phyloP scores from a whole-genome alignment of 2,797 vertebrate genomes.

The Acanthurus leucopareius region DNA sequence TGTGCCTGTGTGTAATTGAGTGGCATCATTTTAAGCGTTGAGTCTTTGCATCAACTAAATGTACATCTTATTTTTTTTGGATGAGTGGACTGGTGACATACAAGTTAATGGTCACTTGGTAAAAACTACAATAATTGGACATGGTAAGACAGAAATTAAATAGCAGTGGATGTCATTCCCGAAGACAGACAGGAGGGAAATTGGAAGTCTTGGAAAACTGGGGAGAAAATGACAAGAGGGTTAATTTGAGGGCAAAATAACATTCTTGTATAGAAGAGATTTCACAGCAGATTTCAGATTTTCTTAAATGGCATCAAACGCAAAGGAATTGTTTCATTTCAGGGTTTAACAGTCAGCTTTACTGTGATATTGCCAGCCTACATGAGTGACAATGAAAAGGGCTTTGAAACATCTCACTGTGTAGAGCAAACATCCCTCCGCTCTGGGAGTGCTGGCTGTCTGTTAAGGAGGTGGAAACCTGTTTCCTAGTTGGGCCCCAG shows the following conservation, averaged over 20 bases:
- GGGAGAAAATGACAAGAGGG: slow-evolving; percentile 25
- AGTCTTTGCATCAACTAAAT: slow-evolving; percentile 28
- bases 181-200: slow-evolving; percentile 36
- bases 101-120: slow-evolving; percentile 28
- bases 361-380: neutral
- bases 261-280: neutral
- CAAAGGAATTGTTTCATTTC: slow-evolving; percentile 5
- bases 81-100: slow-evolving; percentile 35
- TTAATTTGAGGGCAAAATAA: slow-evolving; percentile 41
- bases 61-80: slow-evolving; percentile 25
- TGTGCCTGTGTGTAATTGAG: slow-evolving; percentile 1
- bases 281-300: neutral
- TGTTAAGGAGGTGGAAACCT: slow-evolving; percentile 81
- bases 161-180: slow-evolving; percentile 37
- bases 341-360: neutral
- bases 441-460: slow-evolving; percentile 70
- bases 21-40: slow-evolving; percentile 15
- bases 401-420: neutral
- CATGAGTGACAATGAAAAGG: neutral
- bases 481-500: slow-evolving; percentile 86
- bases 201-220: slow-evolving; percentile 55
- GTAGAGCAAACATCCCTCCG: slow-evolving; percentile 38
- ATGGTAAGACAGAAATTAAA: slow-evolving; percentile 33
- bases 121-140: slow-evolving; percentile 46
- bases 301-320: neutral